Conservation (phyloP, 2,113 vertebrate species). For the Echinops telfairi region DNA sequence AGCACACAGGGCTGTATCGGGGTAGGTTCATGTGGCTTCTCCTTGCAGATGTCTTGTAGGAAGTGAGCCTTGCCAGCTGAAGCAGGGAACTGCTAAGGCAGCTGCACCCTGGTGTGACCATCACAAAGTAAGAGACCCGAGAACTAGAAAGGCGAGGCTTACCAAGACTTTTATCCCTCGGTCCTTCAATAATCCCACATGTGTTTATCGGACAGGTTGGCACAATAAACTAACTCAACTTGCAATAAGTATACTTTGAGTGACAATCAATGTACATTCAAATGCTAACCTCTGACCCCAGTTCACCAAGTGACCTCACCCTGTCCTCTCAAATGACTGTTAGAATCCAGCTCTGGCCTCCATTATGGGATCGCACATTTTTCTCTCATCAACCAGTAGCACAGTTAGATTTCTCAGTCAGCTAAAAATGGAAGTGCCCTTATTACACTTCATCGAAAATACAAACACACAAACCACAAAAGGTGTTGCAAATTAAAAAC, state of each 20-base stretch:
- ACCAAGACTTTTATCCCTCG: too few species aligned
- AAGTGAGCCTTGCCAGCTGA: too few species aligned
- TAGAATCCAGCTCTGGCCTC: not conserved
- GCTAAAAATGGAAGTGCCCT: constrained; percentile 77
- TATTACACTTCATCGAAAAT: constrained; percentile 85
- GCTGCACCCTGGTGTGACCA: too few species aligned
- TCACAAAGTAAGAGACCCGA: too few species aligned
- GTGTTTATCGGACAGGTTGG: too few species aligned
- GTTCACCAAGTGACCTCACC: not conserved
- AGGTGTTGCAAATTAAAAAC: constrained; percentile 84
- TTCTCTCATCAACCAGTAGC: not conserved
- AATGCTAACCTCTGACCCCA: not conserved
- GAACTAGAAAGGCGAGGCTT: too few species aligned
- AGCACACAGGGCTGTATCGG: too few species aligned
- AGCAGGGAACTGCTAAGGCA: too few species aligned
- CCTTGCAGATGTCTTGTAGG: too few species aligned
- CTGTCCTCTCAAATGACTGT: constrained; percentile 54
- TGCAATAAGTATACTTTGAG: not conserved
- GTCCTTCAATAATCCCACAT: too few species aligned
- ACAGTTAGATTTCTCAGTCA: not conserved
- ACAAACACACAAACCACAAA: constrained; percentile 79
- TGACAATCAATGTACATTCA: not conserved
- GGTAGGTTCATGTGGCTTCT: too few species aligned
- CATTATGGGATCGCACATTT: not conserved
- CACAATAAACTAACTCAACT: too few species aligned